Percentiles rank a stretch among this genome's conserved stretches.
Conservation (phyloP, 2,797 vertebrate species). For the Alauda arvensis region DNA sequence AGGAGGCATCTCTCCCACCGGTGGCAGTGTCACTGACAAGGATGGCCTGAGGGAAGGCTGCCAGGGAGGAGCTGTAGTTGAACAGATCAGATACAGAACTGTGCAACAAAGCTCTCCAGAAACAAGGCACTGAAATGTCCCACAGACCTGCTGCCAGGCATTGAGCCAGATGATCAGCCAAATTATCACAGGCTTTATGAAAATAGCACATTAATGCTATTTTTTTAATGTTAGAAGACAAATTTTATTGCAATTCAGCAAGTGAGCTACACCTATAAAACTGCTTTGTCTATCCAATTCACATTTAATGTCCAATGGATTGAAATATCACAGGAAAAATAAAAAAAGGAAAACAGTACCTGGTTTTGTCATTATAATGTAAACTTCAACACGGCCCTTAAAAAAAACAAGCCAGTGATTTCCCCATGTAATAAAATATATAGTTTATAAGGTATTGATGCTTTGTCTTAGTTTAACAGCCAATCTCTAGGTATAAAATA, state of each 20-base stretch:
- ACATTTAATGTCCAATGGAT: slow-evolving; percentile 47
- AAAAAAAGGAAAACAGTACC: slow-evolving; percentile 44
- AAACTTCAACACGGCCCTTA: slow-evolving; percentile 22
- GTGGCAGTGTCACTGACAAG: background rate
- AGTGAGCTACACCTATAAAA: slow-evolving; percentile 53
- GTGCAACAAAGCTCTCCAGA: background rate
- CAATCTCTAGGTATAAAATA: slow-evolving; percentile 48
- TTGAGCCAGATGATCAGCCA: background rate
- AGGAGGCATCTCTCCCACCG: background rate
- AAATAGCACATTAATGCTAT: slow-evolving; percentile 55
- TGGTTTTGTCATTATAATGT: slow-evolving; percentile 35
- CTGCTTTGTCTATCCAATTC: slow-evolving; percentile 33
- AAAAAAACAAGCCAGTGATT: slow-evolving; percentile 30
- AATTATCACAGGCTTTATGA: background rate
- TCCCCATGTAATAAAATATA: slow-evolving; percentile 50
- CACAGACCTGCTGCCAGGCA: background rate
- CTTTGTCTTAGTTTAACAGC: slow-evolving; percentile 28
- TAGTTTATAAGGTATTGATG: slow-evolving; percentile 38
- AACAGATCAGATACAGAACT: background rate
- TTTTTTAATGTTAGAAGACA: slow-evolving; percentile 44
- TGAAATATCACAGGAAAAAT: slow-evolving; percentile 46
- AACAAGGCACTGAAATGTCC: background rate
- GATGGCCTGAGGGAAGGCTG: background rate
- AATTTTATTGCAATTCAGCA: slow-evolving; percentile 62
- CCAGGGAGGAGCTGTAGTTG: background rate